Conservation (phyloP, 1,140 invertebrate genomes). For the Argopecten irradians region DNA sequence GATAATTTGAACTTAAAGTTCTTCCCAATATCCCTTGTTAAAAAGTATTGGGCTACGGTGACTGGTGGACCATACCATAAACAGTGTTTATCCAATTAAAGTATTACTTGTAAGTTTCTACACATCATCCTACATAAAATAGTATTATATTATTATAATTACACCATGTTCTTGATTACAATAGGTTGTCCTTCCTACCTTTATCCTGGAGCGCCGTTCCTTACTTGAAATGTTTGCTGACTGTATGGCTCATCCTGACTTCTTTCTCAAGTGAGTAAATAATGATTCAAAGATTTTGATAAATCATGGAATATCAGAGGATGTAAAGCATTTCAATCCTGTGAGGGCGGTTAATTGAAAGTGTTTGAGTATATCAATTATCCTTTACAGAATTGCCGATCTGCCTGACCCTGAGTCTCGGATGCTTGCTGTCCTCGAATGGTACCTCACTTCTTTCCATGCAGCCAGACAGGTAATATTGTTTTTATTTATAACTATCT, state of each 20-base stretch:
- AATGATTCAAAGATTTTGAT: too few species aligned
- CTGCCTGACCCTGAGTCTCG: conserved; percentile 75
- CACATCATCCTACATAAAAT: too few species aligned
- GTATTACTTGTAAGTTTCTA: too few species aligned
- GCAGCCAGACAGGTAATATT: conserved; percentile 76
- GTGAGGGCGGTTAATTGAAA: background rate
- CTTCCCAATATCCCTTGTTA: too few species aligned
- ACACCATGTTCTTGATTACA: too few species aligned
- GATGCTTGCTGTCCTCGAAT: conserved; percentile 77
- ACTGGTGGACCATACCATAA: too few species aligned
- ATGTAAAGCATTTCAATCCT: background rate
- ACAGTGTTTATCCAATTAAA: too few species aligned
- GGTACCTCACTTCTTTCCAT: conserved; percentile 80
- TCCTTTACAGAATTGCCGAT: conserved; percentile 71
- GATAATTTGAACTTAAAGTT: too few species aligned
- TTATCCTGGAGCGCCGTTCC: conserved; percentile 80
- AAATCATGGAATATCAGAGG: too few species aligned
- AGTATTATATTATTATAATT: too few species aligned
- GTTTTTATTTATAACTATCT: background rate
- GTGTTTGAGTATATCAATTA: background rate
- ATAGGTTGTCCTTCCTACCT: conserved; percentile 80
- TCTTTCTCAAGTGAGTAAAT: conserved; percentile 72
- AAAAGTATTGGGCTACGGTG: too few species aligned
- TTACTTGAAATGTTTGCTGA: conserved; percentile 81
- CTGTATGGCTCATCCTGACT: conserved; percentile 79